A percentile compares a stretch with the other conserved stretches of the same genome.
phyloP scores from a whole-genome alignment of 2,113 vertebrate species.

The Cinclus mexicanus region DNA sequence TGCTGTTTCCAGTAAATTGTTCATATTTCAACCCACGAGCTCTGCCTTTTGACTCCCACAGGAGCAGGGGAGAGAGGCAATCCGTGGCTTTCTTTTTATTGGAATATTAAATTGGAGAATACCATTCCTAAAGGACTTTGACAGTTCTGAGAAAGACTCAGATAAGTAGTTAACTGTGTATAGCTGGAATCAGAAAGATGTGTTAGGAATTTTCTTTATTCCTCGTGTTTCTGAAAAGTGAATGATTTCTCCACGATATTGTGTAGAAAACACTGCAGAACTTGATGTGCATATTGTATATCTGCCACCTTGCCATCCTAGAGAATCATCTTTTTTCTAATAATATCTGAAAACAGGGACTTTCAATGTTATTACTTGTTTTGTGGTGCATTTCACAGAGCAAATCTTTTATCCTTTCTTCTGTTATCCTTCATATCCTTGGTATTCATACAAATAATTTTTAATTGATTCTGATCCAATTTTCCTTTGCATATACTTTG shows the following conservation, averaged over 20 bases:
- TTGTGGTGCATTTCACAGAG: not conserved
- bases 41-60: not conserved
- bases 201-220: not conserved
- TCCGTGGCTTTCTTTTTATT: not conserved
- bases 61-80: not conserved
- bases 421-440: not conserved
- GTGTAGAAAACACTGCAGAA: not conserved
- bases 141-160: not conserved
- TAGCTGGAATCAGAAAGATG: not conserved
- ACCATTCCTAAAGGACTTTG: not conserved
- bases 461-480: not conserved
- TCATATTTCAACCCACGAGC: fast-evolving
- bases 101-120: not conserved
- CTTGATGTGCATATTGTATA: not conserved
- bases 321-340: not conserved
- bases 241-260: not conserved
- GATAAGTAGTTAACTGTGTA: not conserved
- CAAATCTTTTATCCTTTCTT: not conserved
- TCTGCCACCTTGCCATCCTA: not conserved
- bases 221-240: not conserved
- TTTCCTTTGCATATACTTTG: not conserved
- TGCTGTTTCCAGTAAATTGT: not conserved
- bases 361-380: not conserved
- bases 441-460: not conserved
- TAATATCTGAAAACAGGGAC: not conserved